Evolutionary conservation across 2,888 invertebrate genomes (phyloP).

Genomic region (Lasioglossum figueresi): DNA sequence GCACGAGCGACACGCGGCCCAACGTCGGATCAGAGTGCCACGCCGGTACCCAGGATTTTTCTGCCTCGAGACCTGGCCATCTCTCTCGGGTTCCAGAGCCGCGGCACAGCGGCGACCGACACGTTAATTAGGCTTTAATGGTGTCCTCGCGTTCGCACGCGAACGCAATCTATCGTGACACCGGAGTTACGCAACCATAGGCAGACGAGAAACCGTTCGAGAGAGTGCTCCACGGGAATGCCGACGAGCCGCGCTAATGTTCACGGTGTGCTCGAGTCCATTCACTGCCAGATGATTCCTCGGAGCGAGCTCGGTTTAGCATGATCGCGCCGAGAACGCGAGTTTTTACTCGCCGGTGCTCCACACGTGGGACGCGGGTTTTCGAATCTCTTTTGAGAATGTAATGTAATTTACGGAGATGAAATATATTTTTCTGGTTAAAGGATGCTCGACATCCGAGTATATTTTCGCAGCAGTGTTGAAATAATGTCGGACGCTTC

Average conservation of each 20-base stretch:
- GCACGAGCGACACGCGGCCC: conserved; percentile 61
- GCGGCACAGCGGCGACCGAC: not conserved
- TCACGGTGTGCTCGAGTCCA: not conserved
- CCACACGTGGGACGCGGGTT: not conserved
- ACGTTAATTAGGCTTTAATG: conserved; percentile 40
- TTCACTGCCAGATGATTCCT: not conserved
- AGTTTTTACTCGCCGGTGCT: not conserved
- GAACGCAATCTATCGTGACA: conserved; percentile 5
- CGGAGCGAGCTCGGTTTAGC: not conserved
- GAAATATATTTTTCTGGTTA: not conserved
- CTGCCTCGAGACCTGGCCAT: not conserved
- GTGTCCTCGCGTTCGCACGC: conserved; percentile 23
- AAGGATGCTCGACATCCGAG: not conserved
- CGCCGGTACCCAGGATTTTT: conserved; percentile 60
- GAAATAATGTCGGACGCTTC: not conserved
- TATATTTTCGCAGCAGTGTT: not conserved
- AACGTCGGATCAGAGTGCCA: conserved; percentile 55
- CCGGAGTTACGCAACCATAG: conserved; percentile 1
- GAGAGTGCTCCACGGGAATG: conserved; percentile 22
- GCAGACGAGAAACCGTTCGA: conserved; percentile 17
- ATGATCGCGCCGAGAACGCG: not conserved
- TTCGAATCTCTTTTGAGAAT: not conserved
- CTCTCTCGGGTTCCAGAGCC: not conserved
- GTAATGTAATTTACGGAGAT: not conserved
- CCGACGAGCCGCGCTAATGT: not conserved